phyloP scores from a whole-genome alignment of 2,888 invertebrate genomes.

The Athrips mouffetella region DNA sequence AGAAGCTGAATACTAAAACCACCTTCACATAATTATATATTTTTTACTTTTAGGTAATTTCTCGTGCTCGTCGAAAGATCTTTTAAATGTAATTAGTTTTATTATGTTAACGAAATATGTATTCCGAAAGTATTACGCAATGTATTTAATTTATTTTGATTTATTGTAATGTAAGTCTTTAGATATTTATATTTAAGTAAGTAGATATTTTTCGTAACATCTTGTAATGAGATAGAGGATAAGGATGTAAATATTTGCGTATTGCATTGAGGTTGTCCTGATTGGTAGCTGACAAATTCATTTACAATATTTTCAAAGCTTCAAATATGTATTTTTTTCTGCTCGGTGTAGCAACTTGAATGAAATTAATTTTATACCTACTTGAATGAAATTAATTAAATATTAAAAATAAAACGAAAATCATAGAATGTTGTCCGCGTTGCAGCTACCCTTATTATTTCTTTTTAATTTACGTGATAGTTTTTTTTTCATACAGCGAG shows the following conservation, averaged over 20 bases:
- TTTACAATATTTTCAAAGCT: conserved; percentile 1
- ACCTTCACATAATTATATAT: conserved; percentile 10
- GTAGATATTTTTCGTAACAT: conserved; percentile 11
- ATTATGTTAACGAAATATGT: too few species aligned
- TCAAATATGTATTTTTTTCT: conserved; percentile 2
- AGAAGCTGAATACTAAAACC: conserved; percentile 69
- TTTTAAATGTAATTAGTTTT: too few species aligned
- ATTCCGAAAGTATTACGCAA: too few species aligned
- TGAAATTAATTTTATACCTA: conserved; percentile 11
- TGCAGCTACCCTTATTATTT: conserved; percentile 11
- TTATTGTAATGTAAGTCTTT: background rate
- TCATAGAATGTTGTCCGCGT: conserved; percentile 28
- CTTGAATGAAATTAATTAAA: conserved; percentile 1
- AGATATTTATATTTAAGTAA: background rate
- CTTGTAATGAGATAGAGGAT: too few species aligned
- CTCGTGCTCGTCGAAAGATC: too few species aligned
- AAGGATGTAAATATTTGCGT: conserved; percentile 15
- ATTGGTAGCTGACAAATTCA: conserved; percentile 30
- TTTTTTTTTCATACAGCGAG: too few species aligned
- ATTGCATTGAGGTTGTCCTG: conserved; percentile 29
- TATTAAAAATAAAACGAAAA: conserved; percentile 6
- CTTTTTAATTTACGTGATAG: too few species aligned
- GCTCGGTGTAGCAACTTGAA: conserved; percentile 20
- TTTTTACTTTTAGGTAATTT: background rate
- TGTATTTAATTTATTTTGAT: too few species aligned